phyloP scores from a whole-genome alignment of 64 coral and sea anemone genomes.

The Pachyseris speciosa region DNA sequence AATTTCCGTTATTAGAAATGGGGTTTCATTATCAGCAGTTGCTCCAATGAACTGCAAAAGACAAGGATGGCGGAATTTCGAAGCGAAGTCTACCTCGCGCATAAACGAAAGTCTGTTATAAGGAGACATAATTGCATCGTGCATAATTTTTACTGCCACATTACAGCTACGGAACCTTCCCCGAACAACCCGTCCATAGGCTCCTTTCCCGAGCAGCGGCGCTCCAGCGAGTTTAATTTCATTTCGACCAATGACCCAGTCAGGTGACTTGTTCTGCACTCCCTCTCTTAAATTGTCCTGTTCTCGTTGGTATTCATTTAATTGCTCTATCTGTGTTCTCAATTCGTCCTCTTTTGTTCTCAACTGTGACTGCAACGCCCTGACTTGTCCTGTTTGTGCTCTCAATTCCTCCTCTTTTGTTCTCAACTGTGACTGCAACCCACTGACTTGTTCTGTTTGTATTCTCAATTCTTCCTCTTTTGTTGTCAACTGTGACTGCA shows the following conservation, averaged over 20 bases:
- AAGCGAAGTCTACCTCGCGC: constrained; percentile 57
- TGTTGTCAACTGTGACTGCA: no score
- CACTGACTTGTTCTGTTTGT: no score
- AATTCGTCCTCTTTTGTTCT: no score
- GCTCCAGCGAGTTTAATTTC: neutral
- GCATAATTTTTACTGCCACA: constrained; percentile 33
- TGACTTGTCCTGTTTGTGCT: no score
- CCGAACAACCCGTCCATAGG: neutral
- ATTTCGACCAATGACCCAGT: neutral
- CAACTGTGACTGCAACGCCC: no score
- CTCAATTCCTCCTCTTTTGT: no score
- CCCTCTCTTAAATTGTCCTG: no score
- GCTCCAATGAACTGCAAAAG: constrained; percentile 72
- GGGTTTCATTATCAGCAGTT: constrained; percentile 12
- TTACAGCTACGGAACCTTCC: neutral
- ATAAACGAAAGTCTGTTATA: constrained; percentile 2
- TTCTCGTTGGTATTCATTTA: no score
- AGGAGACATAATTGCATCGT: neutral
- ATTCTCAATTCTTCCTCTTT: no score
- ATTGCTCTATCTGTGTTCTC: no score
- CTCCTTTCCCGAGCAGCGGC: neutral
- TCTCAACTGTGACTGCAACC: no score
- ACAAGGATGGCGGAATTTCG: constrained; percentile 45
- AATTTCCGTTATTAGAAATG: constrained; percentile 46
- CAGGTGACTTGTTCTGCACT: no score